Base-by-base conservation (phyloP, 2,113 vertebrate species). In the Herpetotheres cachinnans region DNA sequence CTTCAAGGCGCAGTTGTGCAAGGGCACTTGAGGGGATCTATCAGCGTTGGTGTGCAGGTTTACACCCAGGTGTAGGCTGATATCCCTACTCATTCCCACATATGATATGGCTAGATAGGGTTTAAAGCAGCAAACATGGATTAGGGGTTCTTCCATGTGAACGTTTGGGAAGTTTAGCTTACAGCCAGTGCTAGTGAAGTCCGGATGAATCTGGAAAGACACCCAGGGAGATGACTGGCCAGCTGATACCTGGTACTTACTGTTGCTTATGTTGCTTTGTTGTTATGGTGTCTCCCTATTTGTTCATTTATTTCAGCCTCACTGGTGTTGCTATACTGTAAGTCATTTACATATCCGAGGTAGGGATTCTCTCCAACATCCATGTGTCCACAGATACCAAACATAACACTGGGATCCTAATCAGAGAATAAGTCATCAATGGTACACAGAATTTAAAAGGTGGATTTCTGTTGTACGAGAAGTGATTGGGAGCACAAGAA, bases 11-110 rank as follows among this genome's bases (percentile, higher is more conserved):
- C 3, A 42, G 56, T 79, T 82, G 81, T 85, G 77, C 65, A 91
- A 84, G 29, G 59, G 7, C 16, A n/a, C 24, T 22, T 77, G 67
- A 34, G 19, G 32, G n/a, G 5, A 55, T 32, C 54, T 72, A 26
- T 47, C 49, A 21, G 6, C 56, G 3, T 0, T 47, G 62, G 5
- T 21, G n/a, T 55, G 44, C 16, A 13, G 27, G 49, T 93, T 88
- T 80, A 77, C 1, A 0, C 8, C 14, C 25, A 32, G 40, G 21
- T 65, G 6, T 30, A 27, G 52, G 10, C 26, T 20, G 21, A 16
- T 15, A 30, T 50, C 25, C 27, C 11, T 52, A 8, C 40, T 61
- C 34, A 9, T 22, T 55, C 26, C 44, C 62, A 72, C 0, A 0
- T 24, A 19, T 5, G 2, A 29, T 10, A 44, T 71, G 16, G 21